Base-by-base conservation (phyloP, 2,888 invertebrate species). In the Rhyacophila evoluta region DNA sequence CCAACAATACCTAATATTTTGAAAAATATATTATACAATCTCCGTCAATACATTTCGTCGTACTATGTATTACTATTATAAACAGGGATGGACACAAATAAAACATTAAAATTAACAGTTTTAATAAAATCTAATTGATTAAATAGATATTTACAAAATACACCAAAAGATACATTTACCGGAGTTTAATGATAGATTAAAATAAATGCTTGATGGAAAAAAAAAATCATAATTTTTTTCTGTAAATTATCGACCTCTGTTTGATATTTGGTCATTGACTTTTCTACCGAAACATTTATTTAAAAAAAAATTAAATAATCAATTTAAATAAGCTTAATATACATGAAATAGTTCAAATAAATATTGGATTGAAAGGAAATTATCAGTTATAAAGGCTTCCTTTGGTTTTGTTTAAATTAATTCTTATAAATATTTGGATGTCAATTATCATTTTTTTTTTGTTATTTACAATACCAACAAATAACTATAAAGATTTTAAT, bases 401-500 rank as follows among this genome's bases (percentile, higher is more conserved):
- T 69, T 69, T 69, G 69, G 69, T 69, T 69, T 69, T 69, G 55
- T 19, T 55, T 55, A 29, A 33, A 69, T 28, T 69, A 69, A 28
- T 69, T 69, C 69, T 69, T 69, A 69, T 69, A 10, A 29, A 33
- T 69, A 69, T 29, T 29, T 69, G 28, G 33, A 69, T 69, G 69
- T 69, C 12, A 19, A 29, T 69, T 28, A 29, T 29, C 33, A 55
- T 36, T 33, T 33, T 71, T 33, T 33, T 71, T 72, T 72, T 72
- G 72, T 72, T 72, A 72, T 72, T 33, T 72, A 72, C 72, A 72
- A 37, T 15, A 72, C 19, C n/a, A 37, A 37, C 33, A 72, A 72
- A 36, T 72, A 41, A 41, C 41, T 12, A 36, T 36, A 72, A 36
- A 72, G 25, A 25, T 72, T 37, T 72, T 29, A 25, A 15, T 72